Percentiles rank a stretch among this genome's conserved stretches.
Conservation (phyloP, 1,140 invertebrate species). For the Palaemon carinicauda region DNA sequence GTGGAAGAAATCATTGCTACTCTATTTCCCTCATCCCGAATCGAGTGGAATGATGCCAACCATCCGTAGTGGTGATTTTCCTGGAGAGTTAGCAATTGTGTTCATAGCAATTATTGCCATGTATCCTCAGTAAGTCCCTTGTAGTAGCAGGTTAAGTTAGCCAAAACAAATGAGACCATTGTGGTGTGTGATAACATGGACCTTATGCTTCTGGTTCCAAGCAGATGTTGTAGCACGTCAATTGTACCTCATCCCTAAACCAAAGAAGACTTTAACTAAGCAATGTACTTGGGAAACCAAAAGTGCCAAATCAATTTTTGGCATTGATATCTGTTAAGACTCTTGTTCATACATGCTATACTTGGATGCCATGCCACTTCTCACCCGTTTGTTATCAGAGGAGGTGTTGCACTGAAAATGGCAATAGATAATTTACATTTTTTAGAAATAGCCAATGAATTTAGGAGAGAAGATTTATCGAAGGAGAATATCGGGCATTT, state of each 20-base stretch:
- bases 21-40: no score
- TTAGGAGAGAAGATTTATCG: not conserved
- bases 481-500: not conserved
- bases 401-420: slow-evolving; percentile 4
- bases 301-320: slow-evolving; percentile 2
- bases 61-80: no score
- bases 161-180: not conserved
- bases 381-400: slow-evolving; percentile 9
- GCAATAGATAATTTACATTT: not conserved
- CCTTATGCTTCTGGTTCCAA: not conserved
- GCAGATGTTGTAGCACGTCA: not conserved
- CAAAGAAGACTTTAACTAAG: slow-evolving; percentile 1
- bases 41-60: no score
- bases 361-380: slow-evolving; percentile 2
- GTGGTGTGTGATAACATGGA: not conserved
- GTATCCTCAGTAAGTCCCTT: no score
- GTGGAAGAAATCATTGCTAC: no score
- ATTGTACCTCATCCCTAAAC: no score
- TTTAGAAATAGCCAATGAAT: not conserved
- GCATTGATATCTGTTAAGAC: not conserved
- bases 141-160: not conserved
- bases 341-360: slow-evolving; percentile 13
- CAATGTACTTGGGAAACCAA: not conserved
- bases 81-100: not conserved
- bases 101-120: no score